Conservation (phyloP, 2,888 invertebrate genomes). For the Meta bourneti region DNA sequence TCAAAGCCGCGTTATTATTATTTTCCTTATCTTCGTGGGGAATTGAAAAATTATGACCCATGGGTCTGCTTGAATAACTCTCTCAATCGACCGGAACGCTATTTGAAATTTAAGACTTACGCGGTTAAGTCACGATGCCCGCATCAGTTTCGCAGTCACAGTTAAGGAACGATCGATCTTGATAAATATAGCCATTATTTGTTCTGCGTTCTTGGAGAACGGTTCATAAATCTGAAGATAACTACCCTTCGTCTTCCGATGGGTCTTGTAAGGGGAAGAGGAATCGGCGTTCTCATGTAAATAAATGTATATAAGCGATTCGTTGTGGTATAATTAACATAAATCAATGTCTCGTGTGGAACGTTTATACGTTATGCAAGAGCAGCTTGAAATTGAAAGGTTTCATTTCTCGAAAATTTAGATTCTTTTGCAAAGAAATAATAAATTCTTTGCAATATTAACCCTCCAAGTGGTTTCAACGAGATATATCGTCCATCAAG, state of each 20-base stretch:
- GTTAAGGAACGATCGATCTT: neutral
- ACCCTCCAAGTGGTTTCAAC: no score
- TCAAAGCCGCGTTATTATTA: neutral
- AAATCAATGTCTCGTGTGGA: neutral
- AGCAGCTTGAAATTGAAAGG: no score
- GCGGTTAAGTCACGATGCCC: neutral
- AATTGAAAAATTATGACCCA: neutral
- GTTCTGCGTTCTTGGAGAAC: neutral
- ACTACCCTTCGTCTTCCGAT: neutral
- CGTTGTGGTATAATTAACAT: neutral
- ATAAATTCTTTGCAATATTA: no score
- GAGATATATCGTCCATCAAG: no score
- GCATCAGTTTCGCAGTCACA: neutral
- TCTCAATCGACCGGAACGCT: slow-evolving; percentile 15
- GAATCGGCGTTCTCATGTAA: neutral
- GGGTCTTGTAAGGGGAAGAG: neutral
- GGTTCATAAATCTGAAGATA: slow-evolving; percentile 6
- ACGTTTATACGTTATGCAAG: neutral
- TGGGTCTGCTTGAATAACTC: neutral
- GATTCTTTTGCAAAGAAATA: no score
- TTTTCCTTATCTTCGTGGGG: neutral
- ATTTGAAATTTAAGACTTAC: slow-evolving; percentile 7
- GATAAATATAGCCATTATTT: neutral
- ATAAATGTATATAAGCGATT: neutral
- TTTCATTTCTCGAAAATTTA: no score